Evolutionary conservation across 2,797 vertebrate genomes (phyloP).

Genomic region (Spondyliosoma cantharus): DNA sequence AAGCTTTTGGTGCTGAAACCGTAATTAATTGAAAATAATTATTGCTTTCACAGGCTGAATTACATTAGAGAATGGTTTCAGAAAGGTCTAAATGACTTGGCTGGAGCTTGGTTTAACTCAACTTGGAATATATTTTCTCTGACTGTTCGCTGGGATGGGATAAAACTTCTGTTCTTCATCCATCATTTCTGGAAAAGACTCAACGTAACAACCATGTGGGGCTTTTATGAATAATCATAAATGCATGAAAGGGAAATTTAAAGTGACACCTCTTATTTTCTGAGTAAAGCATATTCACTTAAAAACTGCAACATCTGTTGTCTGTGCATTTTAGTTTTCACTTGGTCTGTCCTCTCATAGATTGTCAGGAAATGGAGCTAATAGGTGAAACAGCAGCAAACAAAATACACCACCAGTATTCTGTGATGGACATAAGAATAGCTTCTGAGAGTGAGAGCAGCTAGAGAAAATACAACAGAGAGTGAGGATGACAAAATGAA

Average conservation of each 20-base stretch:
- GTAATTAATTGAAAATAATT: conserved; percentile 75
- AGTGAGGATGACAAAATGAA: not conserved
- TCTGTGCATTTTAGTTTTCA: not conserved
- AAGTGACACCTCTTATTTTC: not conserved
- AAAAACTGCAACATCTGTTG: not conserved
- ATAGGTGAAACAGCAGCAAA: conserved; percentile 8
- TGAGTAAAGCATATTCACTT: conserved; percentile 4
- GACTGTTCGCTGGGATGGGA: conserved; percentile 15
- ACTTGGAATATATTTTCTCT: conserved; percentile 38
- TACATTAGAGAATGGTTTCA: conserved; percentile 51
- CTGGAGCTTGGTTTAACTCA: conserved; percentile 37
- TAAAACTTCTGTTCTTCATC: conserved; percentile 35
- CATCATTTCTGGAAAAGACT: conserved; percentile 28
- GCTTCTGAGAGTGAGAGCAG: not conserved
- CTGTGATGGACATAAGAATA: not conserved
- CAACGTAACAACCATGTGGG: conserved; percentile 9
- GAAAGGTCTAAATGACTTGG: conserved; percentile 43
- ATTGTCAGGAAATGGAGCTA: not conserved
- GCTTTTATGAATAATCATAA: conserved; percentile 31
- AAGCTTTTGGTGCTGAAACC: conserved; percentile 61
- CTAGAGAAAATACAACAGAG: not conserved
- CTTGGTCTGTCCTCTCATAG: not conserved
- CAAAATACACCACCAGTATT: not conserved
- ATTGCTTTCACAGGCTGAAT: conserved; percentile 68
- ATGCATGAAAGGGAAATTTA: not conserved